phyloP scores from a whole-genome alignment of 2,888 invertebrate genomes.

The Apeira syringaria region DNA sequence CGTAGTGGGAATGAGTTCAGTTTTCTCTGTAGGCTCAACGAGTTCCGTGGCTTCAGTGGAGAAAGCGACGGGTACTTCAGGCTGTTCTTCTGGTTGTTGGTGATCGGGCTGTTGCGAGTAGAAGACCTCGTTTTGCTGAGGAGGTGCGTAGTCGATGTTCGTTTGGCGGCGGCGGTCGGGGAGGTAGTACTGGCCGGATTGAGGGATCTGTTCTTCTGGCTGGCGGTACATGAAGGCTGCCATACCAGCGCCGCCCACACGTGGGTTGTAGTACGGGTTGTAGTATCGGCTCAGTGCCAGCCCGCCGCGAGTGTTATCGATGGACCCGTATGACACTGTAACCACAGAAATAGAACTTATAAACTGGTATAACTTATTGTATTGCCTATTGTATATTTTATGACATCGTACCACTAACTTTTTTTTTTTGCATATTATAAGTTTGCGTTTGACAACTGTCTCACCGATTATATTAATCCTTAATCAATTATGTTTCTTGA shows the following conservation, averaged over 20 bases:
- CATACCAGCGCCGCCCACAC: slow-evolving; percentile 59
- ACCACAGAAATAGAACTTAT: too few species aligned
- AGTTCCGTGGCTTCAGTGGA: slow-evolving; percentile 56
- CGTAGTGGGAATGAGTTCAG: slow-evolving; percentile 56
- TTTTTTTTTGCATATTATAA: too few species aligned
- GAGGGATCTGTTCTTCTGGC: slow-evolving; percentile 49
- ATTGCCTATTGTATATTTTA: too few species aligned
- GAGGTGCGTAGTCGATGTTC: slow-evolving; percentile 56
- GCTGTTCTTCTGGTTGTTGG: slow-evolving; percentile 56
- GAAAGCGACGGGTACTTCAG: slow-evolving; percentile 46
- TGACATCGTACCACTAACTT: too few species aligned
- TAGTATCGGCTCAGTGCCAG: slow-evolving; percentile 73
- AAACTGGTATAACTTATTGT: too few species aligned
- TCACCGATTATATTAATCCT: too few species aligned
- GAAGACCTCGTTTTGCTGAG: slow-evolving; percentile 58
- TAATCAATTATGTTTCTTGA: too few species aligned
- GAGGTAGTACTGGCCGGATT: slow-evolving; percentile 66
- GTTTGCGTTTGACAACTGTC: too few species aligned
- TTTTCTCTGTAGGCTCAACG: slow-evolving; percentile 60
- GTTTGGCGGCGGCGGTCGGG: slow-evolving; percentile 72
- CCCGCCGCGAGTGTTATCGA: slow-evolving; percentile 64
- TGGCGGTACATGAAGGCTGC: slow-evolving; percentile 69
- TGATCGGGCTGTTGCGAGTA: slow-evolving; percentile 67
- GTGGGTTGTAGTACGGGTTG: slow-evolving; percentile 68
- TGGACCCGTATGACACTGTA: slow-evolving; percentile 68